Percentiles rank a stretch among this genome's conserved stretches.
These are phyloP conservation scores for Megaceryle torquata DNA, from an alignment of 2,113 vertebrate species.

Conservation along the genomic window DNA sequence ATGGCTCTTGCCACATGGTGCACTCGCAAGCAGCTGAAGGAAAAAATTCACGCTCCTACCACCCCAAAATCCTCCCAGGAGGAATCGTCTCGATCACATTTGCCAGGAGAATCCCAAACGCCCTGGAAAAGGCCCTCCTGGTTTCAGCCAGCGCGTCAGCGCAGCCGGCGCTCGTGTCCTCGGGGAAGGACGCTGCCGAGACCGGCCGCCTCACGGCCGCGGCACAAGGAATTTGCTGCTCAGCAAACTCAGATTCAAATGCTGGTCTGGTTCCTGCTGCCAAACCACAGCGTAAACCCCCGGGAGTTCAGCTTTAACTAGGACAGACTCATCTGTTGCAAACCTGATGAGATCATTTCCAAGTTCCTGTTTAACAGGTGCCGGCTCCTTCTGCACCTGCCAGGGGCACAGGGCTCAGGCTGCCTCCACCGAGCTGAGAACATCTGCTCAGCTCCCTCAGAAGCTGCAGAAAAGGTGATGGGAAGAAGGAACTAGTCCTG, in stretches of 20 bases:
- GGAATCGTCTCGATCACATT: background rate
- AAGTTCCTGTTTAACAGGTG: slow-evolving; percentile 61
- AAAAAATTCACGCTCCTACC: background rate
- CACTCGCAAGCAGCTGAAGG: background rate
- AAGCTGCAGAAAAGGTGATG: background rate
- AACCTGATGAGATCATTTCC: slow-evolving; percentile 38
- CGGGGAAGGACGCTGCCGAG: background rate
- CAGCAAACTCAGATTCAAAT: background rate
- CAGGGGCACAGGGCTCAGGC: background rate
- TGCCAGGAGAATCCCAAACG: background rate
- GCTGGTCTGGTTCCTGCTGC: background rate
- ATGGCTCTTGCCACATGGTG: background rate
- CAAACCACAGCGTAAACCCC: slow-evolving; percentile 43
- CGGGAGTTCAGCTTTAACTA: background rate
- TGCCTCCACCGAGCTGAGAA: background rate
- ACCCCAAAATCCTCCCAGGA: background rate
- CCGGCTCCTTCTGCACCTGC: slow-evolving; percentile 50
- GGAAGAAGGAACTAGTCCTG: background rate
- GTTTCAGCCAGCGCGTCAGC: background rate
- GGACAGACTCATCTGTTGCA: slow-evolving; percentile 34
- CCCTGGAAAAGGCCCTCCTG: background rate
- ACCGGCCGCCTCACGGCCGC: background rate
- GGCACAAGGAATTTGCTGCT: background rate
- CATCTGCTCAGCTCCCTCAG: slow-evolving; percentile 19
- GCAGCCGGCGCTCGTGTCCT: too few species aligned